Conservation (phyloP, 1,140 invertebrate species). For the Saccostrea cuccullata region DNA sequence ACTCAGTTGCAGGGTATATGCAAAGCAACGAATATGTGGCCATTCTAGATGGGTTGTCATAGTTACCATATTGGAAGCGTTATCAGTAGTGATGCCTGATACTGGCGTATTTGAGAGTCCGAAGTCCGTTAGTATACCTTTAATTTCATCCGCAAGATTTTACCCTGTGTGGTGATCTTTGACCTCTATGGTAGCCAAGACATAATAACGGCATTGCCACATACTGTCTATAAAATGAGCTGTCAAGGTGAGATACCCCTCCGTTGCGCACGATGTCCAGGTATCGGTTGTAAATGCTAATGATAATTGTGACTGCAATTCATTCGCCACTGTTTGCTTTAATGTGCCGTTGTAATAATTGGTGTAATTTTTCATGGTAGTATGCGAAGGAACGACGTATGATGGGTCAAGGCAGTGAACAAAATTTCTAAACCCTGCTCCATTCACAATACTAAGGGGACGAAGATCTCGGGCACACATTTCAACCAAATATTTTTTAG, state of each 20-base stretch:
- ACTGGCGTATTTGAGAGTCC: not conserved
- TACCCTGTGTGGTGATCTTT: not conserved
- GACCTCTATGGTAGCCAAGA: not conserved
- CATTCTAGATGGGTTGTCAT: slow-evolving; percentile 8
- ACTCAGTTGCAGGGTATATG: slow-evolving; percentile 1
- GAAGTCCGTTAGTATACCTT: not conserved
- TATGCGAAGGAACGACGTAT: not conserved
- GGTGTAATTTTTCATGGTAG: slow-evolving; percentile 27
- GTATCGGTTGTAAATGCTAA: slow-evolving; percentile 6
- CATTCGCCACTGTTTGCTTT: not conserved
- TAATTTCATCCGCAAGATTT: not conserved
- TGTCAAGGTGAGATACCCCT: slow-evolving; percentile 2
- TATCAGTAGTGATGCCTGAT: slow-evolving; percentile 35
- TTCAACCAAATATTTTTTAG: slow-evolving; percentile 14
- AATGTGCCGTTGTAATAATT: slow-evolving; percentile 19
- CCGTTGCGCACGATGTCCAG: slow-evolving; percentile 27
- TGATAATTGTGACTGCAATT: slow-evolving; percentile 2
- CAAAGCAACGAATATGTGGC: slow-evolving; percentile 40
- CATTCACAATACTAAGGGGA: not conserved
- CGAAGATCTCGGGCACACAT: not conserved
- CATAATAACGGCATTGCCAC: slow-evolving; percentile 7
- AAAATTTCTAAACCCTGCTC: slow-evolving; percentile 17
- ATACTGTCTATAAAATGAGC: not conserved
- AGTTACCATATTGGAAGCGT: slow-evolving; percentile 1
- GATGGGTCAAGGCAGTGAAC: not conserved